These are phyloP conservation scores for Aphodius sticticus DNA, from an alignment of 2,888 invertebrate species.

Conservation along the genomic window DNA sequence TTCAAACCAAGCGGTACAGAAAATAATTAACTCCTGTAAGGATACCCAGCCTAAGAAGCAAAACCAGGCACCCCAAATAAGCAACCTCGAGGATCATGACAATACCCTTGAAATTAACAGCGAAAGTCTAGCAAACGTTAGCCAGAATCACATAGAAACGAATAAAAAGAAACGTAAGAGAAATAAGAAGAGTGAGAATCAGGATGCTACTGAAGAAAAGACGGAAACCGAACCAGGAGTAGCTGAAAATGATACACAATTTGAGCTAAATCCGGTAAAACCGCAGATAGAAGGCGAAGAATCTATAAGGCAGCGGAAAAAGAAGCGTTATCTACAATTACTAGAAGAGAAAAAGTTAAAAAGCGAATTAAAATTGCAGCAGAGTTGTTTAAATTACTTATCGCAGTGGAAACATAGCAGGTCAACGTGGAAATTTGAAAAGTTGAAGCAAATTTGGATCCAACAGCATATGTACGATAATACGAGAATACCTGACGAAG, in stretches of 20 bases:
- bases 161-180: slow-evolving; percentile 42
- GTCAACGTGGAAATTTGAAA: slow-evolving; percentile 82
- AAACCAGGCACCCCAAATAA: not conserved
- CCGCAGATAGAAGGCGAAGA: slow-evolving; percentile 54
- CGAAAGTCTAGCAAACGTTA: not conserved
- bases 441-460: slow-evolving; percentile 79
- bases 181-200: slow-evolving; percentile 36
- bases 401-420: slow-evolving; percentile 77
- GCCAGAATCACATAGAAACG: not conserved
- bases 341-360: slow-evolving; percentile 65
- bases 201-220: not conserved
- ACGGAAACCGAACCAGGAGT: slow-evolving; percentile 44
- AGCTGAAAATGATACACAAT: slow-evolving; percentile 56
- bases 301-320: slow-evolving; percentile 73
- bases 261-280: slow-evolving; percentile 56
- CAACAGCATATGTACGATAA: slow-evolving; percentile 73
- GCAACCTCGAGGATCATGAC: not conserved
- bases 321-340: slow-evolving; percentile 67
- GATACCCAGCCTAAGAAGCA: not conserved
- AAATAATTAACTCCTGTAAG: not conserved
- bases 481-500: slow-evolving; percentile 65
- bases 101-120: not conserved
- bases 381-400: slow-evolving; percentile 72
- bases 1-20: not conserved
- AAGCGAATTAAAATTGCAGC: slow-evolving; percentile 64